Percentiles rank a stretch among this genome's conserved stretches.
phyloP scores from a whole-genome alignment of 2,888 invertebrate genomes.

The Liopterus haemorrhoidalis region DNA sequence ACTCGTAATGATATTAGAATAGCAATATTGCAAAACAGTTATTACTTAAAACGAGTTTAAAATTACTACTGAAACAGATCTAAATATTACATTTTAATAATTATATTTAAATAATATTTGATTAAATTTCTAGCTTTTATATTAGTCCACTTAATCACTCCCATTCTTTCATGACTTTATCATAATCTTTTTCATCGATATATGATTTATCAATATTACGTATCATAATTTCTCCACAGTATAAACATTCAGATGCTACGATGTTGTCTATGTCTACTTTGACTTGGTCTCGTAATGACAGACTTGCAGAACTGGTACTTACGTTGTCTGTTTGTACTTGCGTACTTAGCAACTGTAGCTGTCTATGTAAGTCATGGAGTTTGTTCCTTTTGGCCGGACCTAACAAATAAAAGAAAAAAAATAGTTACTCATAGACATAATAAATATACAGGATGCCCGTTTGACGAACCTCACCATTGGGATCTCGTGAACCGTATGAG shows the following conservation, averaged over 20 bases:
- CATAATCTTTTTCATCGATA: slow-evolving; percentile 76
- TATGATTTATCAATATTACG: slow-evolving; percentile 85
- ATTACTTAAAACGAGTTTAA: slow-evolving; percentile 2
- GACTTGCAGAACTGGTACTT: slow-evolving; percentile 50
- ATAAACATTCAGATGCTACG: slow-evolving; percentile 85
- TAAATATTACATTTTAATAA: not conserved
- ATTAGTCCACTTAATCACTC: slow-evolving; percentile 48
- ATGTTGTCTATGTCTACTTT: slow-evolving; percentile 83
- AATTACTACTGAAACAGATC: not conserved
- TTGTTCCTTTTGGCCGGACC: slow-evolving; percentile 56
- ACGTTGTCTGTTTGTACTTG: slow-evolving; percentile 51
- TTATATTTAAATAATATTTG: too few relatives aligned
- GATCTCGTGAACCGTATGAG: too few relatives aligned
- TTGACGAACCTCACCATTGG: too few relatives aligned
- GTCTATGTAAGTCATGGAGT: slow-evolving; percentile 58
- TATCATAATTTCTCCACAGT: slow-evolving; percentile 90
- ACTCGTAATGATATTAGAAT: slow-evolving; percentile 5
- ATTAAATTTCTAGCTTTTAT: not conserved
- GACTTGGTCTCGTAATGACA: slow-evolving; percentile 57
- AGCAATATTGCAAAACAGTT: slow-evolving; percentile 1
- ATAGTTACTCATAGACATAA: not conserved
- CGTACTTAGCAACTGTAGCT: slow-evolving; percentile 52
- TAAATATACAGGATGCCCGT: not conserved
- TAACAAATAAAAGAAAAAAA: slow-evolving; percentile 34
- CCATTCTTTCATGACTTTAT: slow-evolving; percentile 79